Conservation (phyloP, 2,113 vertebrate genomes). For the Phalacrocorax brasilianus region DNA sequence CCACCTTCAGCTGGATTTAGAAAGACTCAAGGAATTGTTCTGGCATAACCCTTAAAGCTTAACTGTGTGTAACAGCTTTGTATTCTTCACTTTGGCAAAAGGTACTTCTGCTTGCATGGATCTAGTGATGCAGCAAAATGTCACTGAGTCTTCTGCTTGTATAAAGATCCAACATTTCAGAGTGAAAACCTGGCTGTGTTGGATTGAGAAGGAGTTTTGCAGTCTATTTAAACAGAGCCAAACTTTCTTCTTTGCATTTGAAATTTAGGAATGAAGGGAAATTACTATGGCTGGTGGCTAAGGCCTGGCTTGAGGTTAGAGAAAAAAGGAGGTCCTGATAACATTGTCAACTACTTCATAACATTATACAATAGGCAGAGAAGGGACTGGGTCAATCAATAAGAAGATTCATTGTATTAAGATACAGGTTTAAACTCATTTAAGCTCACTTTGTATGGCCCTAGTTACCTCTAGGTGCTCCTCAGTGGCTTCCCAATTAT, state of each 20-base stretch:
- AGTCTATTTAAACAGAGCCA: background rate
- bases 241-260: background rate
- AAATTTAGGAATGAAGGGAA: background rate
- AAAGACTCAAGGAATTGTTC: constrained; percentile 5
- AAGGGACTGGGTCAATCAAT: background rate
- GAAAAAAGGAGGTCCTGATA: background rate
- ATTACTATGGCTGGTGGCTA: background rate
- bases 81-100: constrained; percentile 46
- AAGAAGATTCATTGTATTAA: background rate
- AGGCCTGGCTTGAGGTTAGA: background rate
- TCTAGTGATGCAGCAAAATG: constrained; percentile 50
- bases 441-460: background rate
- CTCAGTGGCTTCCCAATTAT: background rate
- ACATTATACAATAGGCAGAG: background rate
- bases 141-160: background rate
- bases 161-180: background rate
- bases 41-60: constrained; percentile 24
- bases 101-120: background rate
- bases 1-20: constrained; percentile 36
- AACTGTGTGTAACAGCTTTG: constrained; percentile 19
- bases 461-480: background rate
- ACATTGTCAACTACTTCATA: background rate
- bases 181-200: background rate
- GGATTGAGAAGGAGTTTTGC: background rate
- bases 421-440: background rate